These are phyloP conservation scores for Oceanites oceanicus DNA, from an alignment of 2,113 vertebrate species.

Conservation along the genomic window DNA sequence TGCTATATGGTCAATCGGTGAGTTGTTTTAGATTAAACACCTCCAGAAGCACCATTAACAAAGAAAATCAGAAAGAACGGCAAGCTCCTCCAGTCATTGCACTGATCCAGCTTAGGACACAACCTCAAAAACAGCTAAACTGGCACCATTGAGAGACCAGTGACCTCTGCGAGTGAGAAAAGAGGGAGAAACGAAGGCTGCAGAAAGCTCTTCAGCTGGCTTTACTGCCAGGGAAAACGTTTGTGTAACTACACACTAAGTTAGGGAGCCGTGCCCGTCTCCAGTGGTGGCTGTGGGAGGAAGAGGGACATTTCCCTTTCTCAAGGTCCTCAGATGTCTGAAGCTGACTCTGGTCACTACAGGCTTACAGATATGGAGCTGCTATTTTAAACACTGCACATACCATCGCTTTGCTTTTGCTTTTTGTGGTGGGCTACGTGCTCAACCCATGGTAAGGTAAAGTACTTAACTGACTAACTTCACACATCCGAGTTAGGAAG, in stretches of 20 bases:
- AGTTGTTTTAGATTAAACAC: conserved; percentile 2
- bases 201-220: not conserved
- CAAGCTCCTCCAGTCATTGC: not conserved
- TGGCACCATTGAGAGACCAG: not conserved
- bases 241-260: not conserved
- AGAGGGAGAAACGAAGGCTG: not conserved
- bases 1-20: not conserved
- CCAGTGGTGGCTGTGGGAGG: not conserved
- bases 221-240: not conserved
- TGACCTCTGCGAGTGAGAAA: not conserved
- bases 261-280: not conserved
- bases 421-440: not conserved
- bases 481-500: not conserved
- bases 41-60: not conserved
- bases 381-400: not conserved
- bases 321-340: not conserved
- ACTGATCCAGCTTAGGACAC: not conserved
- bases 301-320: not conserved
- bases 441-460: not conserved
- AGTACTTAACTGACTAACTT: not conserved
- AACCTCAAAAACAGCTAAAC: not conserved
- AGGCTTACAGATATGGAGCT: not conserved
- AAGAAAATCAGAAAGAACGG: not conserved
- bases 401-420: not conserved
- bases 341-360: not conserved